Evolutionary conservation across 2,797 vertebrate genomes (phyloP).

Genomic region (Pyrocephalus nanus): DNA sequence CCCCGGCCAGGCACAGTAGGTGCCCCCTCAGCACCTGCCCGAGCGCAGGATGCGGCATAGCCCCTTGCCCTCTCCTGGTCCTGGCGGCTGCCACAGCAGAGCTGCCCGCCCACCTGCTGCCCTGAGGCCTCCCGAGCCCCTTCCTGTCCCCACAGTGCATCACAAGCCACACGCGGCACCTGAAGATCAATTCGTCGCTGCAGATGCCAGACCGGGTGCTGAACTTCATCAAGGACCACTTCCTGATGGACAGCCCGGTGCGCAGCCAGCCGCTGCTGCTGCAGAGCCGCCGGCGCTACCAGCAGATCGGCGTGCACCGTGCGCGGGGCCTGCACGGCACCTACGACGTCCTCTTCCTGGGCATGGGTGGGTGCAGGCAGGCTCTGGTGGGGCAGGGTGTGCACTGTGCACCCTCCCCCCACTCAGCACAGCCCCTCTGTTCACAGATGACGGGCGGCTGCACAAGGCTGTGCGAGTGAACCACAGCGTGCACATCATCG

Average conservation of each 20-base stretch:
- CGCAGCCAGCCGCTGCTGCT: constrained; percentile 88
- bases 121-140: background rate
- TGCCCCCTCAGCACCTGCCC: rapidly evolving
- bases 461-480: constrained; percentile 90
- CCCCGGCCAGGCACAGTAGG: constrained; percentile 90
- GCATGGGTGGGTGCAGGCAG: constrained; percentile 81
- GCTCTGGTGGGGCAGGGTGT: rapidly evolving
- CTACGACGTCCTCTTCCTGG: constrained; percentile 91
- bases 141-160: constrained; percentile 83
- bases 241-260: constrained; percentile 92
- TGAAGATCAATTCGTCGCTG: constrained; percentile 87
- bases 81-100: rapidly evolving
- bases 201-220: constrained; percentile 96
- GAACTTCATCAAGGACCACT: constrained; percentile 97
- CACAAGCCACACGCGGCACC: constrained; percentile 82
- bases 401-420: rapidly evolving
- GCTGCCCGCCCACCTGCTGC: rapidly evolving
- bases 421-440: background rate
- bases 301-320: constrained; percentile 85
- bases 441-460: constrained; percentile 87
- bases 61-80: rapidly evolving
- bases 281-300: constrained; percentile 87
- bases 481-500: constrained; percentile 85
- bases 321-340: constrained; percentile 70
- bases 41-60: rapidly evolving